Evolutionary conservation across 2,113 vertebrate genomes (phyloP).

Genomic region (Periophthalmus modestus): DNA sequence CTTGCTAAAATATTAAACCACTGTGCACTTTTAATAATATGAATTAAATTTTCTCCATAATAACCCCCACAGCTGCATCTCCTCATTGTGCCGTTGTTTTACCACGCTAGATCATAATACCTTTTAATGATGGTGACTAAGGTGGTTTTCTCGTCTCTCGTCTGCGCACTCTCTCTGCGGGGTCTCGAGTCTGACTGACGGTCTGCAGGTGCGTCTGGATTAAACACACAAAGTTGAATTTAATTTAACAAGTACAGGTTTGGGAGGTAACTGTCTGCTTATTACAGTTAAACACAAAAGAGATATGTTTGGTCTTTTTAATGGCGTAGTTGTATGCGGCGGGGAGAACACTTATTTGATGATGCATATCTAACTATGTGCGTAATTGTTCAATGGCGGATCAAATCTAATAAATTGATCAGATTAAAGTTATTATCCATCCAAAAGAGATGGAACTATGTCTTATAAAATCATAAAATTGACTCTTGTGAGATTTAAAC

Average conservation of each 20-base stretch:
- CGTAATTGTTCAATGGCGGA: no score
- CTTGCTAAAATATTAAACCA: not conserved
- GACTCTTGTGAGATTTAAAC: no score
- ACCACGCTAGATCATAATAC: constrained; percentile 24
- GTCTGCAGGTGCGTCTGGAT: constrained; percentile 47
- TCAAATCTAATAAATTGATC: no score
- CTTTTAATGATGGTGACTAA: constrained; percentile 27
- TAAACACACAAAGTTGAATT: constrained; percentile 37
- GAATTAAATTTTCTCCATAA: not conserved
- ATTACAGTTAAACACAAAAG: not conserved
- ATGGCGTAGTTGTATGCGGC: not conserved
- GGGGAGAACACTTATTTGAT: not conserved
- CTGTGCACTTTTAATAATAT: not conserved
- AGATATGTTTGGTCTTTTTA: not conserved
- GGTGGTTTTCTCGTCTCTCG: constrained; percentile 17
- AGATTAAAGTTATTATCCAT: no score
- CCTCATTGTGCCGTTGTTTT: constrained; percentile 22
- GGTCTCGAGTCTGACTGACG: constrained; percentile 33
- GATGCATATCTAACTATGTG: no score
- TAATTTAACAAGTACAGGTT: constrained; percentile 25
- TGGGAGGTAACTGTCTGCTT: constrained; percentile 1
- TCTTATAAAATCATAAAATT: no score
- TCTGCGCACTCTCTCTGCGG: constrained; percentile 21
- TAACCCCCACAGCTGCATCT: not conserved
- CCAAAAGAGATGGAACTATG: not conserved